Evolutionary conservation across 2,797 vertebrate species (phyloP), one percentile per base, ranked within the genome.

Genomic region (Bovichtus diacanthus): DNA sequence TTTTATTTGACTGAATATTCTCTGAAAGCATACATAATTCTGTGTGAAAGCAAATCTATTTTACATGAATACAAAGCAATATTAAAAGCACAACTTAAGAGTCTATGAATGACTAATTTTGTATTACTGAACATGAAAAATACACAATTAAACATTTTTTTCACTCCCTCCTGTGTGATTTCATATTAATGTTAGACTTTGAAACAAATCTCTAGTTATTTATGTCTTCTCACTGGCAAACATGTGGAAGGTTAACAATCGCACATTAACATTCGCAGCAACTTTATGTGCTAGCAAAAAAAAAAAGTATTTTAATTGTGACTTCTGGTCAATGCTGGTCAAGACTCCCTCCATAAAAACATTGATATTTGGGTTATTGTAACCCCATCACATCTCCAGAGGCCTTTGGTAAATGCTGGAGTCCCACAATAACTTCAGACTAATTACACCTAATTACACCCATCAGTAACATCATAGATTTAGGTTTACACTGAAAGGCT

Each of bases 1-100:
- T 94, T 95, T 92, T 83, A 91, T 94, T 93, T 92, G 43, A 86
- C 83, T 77, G 77, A 88, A 90, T 83, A 83, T 89, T 88, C 76
- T 83, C 86, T 79, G 88, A 93, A 92, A 94, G 86, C 89, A 92
- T 90, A 83, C 86, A 87, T 87, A 88, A 90, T 90, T 85, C 69
- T 83, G 74, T 82, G 66, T 81, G 88, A 88, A 92, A 87, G 87
- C 83, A 90, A 89, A 90, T 90, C 53, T 82, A 82, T 87, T 89
- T 90, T 93, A 92, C 79, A 90, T 89, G 89, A 91, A 92, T 91
- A 84, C 74, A 87, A 90, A 88, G 80, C 78, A 86, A 91, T 93
- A 91, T 88, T 89, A 92, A 92, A 91, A 88, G 85, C 88, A 86
- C 56, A 85, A 89, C 70, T 92, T 91, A 88, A 88, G 84, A 78